Percentiles rank a stretch among this genome's conserved stretches.
phyloP scores from a whole-genome alignment of 53 echinoderm and acorn worm species.

The Luidia sarsii region DNA sequence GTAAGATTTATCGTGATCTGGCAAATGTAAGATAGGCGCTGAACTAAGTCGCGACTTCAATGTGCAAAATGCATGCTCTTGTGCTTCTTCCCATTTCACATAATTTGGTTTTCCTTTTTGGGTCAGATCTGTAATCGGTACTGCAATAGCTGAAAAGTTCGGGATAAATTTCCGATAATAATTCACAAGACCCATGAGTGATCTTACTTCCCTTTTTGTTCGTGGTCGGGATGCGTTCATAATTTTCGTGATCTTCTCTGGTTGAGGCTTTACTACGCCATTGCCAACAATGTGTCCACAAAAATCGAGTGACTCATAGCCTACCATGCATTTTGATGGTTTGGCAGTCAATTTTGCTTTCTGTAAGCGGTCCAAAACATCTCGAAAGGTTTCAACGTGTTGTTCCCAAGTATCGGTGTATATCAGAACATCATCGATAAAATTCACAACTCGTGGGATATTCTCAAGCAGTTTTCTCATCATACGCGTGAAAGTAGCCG shows the following conservation, averaged over 20 bases:
- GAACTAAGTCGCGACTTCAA: slow-evolving; percentile 25
- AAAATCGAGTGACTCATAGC: slow-evolving; percentile 12
- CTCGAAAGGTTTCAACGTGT: background rate
- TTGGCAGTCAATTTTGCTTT: slow-evolving; percentile 22
- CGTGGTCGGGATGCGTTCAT: slow-evolving; percentile 24
- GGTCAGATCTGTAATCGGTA: slow-evolving; percentile 17
- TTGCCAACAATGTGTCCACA: slow-evolving; percentile 48
- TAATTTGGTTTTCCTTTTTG: slow-evolving; percentile 44
- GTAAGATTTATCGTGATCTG: slow-evolving; percentile 27
- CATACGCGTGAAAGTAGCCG: slow-evolving; percentile 46
- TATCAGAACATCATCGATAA: slow-evolving; percentile 45
- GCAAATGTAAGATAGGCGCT: slow-evolving; percentile 38
- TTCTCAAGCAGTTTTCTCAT: slow-evolving; percentile 39
- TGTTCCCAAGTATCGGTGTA: slow-evolving; percentile 28
- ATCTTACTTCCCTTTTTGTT: slow-evolving; percentile 39
- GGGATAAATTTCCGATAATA: slow-evolving; percentile 39
- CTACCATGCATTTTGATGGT: slow-evolving; percentile 33
- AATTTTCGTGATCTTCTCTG: slow-evolving; percentile 28
- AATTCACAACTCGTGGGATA: slow-evolving; percentile 26
- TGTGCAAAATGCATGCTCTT: slow-evolving; percentile 33
- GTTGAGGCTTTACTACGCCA: slow-evolving; percentile 14
- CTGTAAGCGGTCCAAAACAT: slow-evolving; percentile 32
- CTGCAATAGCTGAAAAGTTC: slow-evolving; percentile 38
- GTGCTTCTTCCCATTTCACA: slow-evolving; percentile 16
- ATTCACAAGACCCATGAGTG: slow-evolving; percentile 25